Conservation (phyloP, 2,888 invertebrate genomes). For the Ditula angustiorana region DNA sequence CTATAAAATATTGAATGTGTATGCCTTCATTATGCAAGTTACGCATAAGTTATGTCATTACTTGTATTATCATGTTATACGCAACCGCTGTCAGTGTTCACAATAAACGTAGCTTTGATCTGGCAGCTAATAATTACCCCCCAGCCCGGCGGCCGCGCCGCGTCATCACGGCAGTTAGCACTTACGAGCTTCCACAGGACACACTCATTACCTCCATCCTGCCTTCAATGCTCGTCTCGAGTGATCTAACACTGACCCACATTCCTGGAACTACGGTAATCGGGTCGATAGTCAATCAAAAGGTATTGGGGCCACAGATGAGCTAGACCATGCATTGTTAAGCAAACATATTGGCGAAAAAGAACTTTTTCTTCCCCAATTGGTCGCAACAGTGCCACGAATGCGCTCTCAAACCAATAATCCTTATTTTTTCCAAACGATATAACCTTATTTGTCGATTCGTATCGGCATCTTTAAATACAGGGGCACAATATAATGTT, state of each 20-base stretch:
- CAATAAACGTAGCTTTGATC: constrained; percentile 4
- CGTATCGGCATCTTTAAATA: constrained; percentile 76
- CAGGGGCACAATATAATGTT: constrained; percentile 72
- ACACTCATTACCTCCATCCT: constrained; percentile 73
- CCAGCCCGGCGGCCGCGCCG: constrained; percentile 39
- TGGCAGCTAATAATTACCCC: constrained; percentile 10
- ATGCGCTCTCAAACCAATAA: constrained; percentile 66
- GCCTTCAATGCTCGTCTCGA: constrained; percentile 53
- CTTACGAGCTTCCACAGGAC: constrained; percentile 27
- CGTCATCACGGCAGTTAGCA: constrained; percentile 50
- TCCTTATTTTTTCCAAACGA: constrained; percentile 73
- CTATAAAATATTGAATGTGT: no score
- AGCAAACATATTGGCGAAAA: constrained; percentile 32
- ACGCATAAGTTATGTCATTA: background rate
- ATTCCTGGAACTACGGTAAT: constrained; percentile 64
- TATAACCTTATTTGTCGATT: constrained; percentile 79
- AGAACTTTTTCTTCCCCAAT: constrained; percentile 45
- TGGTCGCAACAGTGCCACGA: constrained; percentile 49
- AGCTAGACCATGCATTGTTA: constrained; percentile 54
- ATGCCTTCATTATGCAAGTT: background rate
- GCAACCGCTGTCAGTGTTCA: background rate
- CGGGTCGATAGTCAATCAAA: constrained; percentile 73
- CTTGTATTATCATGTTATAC: background rate
- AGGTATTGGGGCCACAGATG: constrained; percentile 52
- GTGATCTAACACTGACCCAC: constrained; percentile 73